Evolutionary conservation across 64 coral and sea anemone species (phyloP).

Genomic region (Dendronephthya gigantea): DNA sequence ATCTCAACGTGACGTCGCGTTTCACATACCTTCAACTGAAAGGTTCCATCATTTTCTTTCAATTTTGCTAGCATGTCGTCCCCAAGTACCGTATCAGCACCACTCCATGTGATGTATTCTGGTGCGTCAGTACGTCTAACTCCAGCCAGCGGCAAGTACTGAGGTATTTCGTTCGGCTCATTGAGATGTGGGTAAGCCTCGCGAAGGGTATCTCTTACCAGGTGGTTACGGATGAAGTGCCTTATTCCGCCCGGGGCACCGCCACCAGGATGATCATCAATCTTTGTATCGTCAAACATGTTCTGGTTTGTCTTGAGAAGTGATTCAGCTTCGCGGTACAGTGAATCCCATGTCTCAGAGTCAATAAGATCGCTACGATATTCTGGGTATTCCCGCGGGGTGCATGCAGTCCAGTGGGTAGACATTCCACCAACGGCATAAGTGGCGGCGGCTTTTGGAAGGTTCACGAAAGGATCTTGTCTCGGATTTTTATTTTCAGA

Average conservation of each 20-base stretch:
- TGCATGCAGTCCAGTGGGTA: slow-evolving; percentile 18
- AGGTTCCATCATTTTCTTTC: background rate
- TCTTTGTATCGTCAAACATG: slow-evolving; percentile 20
- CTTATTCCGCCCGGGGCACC: background rate
- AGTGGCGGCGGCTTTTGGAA: background rate
- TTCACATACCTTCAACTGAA: background rate
- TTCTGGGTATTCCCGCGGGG: background rate
- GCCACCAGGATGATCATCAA: background rate
- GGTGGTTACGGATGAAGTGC: slow-evolving; percentile 16
- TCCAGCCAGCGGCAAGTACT: slow-evolving; percentile 24
- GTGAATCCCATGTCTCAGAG: background rate
- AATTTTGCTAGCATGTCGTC: background rate
- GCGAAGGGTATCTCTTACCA: background rate
- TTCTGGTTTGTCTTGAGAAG: slow-evolving; percentile 9
- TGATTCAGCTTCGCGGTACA: background rate
- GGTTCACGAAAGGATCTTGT: slow-evolving; percentile 11
- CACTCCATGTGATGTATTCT: slow-evolving; percentile 10
- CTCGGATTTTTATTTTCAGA: background rate
- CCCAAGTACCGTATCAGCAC: slow-evolving; percentile 22
- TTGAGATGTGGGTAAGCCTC: background rate
- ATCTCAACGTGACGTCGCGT: background rate
- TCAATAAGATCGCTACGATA: background rate
- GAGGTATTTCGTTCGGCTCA: background rate
- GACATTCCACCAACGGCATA: slow-evolving; percentile 33
- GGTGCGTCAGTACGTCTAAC: background rate